Base-by-base conservation (phyloP, 2,113 vertebrate species). In the Toxotes chatareus region DNA sequence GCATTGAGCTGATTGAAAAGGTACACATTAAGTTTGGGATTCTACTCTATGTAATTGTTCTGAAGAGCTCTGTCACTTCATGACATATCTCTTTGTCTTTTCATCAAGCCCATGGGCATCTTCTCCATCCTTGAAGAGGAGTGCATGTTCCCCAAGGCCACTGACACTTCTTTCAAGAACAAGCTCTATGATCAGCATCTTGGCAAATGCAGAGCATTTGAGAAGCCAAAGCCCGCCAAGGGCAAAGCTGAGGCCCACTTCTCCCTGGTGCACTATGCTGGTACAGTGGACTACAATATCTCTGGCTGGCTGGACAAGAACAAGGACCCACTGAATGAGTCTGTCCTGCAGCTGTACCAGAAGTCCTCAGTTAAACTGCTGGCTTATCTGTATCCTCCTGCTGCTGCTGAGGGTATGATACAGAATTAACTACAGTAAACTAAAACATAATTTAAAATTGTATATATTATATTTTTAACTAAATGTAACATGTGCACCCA, bases 1-100 rank as follows among this genome's bases (percentile, higher is more conserved):
- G 96, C 92, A 97, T 97, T 92, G 96, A 97, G 91, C 96, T 97
- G 16, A 97, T 96, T 93, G 96, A 97, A 86, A 97, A 96, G 96
- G 96, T 97, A 88, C 0, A 44, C 23, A 74, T 93, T n/a, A 23
- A 36, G 23, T 53, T 63, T 7, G 9, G 13, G 3, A 60, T 47
- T 46, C 1, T 61, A 34, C 21, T 69, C 14, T 14, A 10, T 49
- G 0, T 8, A 11, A 27, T 53, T 56, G 14, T 46, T 61, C 8
- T 36, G 27, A 23, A 13, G 13, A 55, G 23, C 19, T 34, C 4
- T 11, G 16, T 7, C 9, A 51, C n/a, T 51, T 42, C 21, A 64
- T 71, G n/a, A 64, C 11, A 34, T 3, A 44, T 7, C 31, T 79
- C 21, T 72, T 73, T 63, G 3, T 73, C 19, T 27, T 27, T 27